These are phyloP conservation scores for Heterochromis multidens DNA, from an alignment of 2,113 vertebrate species.

Conservation along the genomic window DNA sequence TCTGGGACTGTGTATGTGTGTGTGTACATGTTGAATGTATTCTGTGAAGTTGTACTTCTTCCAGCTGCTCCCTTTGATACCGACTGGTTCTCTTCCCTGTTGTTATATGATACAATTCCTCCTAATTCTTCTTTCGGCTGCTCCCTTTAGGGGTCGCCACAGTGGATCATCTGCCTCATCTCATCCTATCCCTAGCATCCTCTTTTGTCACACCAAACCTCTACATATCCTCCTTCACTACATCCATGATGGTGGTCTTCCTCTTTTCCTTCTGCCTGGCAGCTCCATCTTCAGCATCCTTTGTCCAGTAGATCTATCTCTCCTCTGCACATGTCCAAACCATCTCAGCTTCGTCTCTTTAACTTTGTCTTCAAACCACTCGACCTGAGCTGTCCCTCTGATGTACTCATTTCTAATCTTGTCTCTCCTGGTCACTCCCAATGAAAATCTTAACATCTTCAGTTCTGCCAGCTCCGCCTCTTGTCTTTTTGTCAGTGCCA, in stretches of 20 bases:
- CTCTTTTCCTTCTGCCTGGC: too few relatives aligned
- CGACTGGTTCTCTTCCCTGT: not conserved
- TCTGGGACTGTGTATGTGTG: not conserved
- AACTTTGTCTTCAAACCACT: too few relatives aligned
- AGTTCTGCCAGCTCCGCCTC: too few relatives aligned
- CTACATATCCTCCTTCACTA: not conserved
- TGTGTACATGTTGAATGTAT: not conserved
- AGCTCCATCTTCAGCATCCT: too few relatives aligned
- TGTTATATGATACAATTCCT: not conserved
- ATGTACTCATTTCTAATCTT: too few relatives aligned
- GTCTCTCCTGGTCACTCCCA: too few relatives aligned
- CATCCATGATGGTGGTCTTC: not conserved
- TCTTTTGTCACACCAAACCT: not conserved
- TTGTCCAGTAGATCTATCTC: too few relatives aligned
- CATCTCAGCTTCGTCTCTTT: too few relatives aligned
- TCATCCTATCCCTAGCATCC: not conserved
- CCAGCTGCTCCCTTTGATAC: not conserved
- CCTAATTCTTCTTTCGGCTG: not conserved
- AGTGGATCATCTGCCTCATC: fast-evolving
- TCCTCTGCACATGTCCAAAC: too few relatives aligned
- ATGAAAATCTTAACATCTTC: too few relatives aligned
- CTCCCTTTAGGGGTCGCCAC: not conserved
- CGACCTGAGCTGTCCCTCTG: too few relatives aligned
- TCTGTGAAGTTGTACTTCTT: not conserved
- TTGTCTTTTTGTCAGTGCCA: not conserved